Base-by-base conservation (phyloP, 2,888 invertebrate genomes). In the Diarsia rubi region DNA sequence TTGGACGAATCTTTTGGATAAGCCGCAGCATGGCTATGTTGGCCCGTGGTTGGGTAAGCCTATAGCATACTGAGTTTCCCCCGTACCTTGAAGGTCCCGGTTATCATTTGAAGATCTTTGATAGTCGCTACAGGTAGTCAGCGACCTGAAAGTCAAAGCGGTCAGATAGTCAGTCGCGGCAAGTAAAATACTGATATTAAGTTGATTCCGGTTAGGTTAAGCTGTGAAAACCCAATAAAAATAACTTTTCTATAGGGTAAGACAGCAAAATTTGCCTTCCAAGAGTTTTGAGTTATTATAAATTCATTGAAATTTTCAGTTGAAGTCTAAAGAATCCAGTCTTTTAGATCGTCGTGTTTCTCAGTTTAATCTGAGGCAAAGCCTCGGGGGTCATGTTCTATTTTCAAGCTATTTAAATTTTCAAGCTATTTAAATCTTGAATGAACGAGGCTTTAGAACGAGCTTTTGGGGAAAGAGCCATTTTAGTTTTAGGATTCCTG, bases 331-430 rank as follows among this genome's bases (percentile, higher is more conserved):
- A 57, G 4, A 8, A 57, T 19, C 27, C 27, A 44, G 21, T 24
- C 3, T 70, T 67, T 65, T 49, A 44, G 16, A 42, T 14, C 52
- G 69, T 6, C 0, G 44, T 2, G 3, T 71, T 47, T 27, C 47
- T 11, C 3, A 11, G 3, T 52, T 44, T 19, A 70, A 49, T 68
- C 68, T 68, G 14, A 27, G 9, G 49, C n/a, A 27, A 27, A 21
- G 0, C 14, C 52, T 71, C 69, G 5, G 3, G n/a, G 14, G 52
- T 3, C n/a, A n/a, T 69, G 52, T 14, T 27, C n/a, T 31, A 71
- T 44, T 71, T 54, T 52, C 54, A 70, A 70, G 52, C 27, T 27
- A n/a, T 62, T 69, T 62, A 31, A 60, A n/a, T 42, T 4, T 42
- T 47, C 54, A 70, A 70, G 52, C 27, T 27, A n/a, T 62, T 69